Conservation (phyloP, 2,113 vertebrate genomes). For the Clarias macrocephalus region DNA sequence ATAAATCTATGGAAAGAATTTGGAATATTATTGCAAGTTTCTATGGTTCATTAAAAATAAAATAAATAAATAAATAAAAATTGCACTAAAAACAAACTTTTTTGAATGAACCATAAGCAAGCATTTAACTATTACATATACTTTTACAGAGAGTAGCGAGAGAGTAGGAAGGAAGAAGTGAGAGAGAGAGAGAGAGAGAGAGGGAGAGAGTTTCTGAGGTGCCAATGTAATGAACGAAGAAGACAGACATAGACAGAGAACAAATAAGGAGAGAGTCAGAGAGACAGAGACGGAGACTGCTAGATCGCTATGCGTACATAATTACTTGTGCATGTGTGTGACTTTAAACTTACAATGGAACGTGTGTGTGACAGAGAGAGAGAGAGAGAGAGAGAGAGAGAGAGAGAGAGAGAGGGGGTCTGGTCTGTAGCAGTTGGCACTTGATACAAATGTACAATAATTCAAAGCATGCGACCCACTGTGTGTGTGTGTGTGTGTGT, state of each 20-base stretch:
- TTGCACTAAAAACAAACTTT: background rate
- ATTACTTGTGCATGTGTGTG: conserved; percentile 25
- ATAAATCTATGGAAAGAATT: background rate
- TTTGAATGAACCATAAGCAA: background rate
- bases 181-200: background rate
- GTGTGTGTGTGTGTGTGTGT: conserved; percentile 57
- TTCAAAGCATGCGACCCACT: conserved; percentile 74
- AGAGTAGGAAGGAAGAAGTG: conserved; percentile 14
- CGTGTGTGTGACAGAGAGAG: conserved; percentile 49
- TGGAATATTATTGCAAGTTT: background rate
- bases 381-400: conserved; percentile 51
- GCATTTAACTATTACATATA: background rate
- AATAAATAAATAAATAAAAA: background rate
- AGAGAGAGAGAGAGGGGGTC: conserved; percentile 52
- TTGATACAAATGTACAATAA: conserved; percentile 72
- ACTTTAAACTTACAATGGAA: conserved; percentile 31
- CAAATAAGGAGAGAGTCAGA: conserved; percentile 39
- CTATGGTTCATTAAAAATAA: background rate
- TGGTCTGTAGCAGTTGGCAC: conserved; percentile 71
- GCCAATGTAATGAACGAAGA: conserved; percentile 13
- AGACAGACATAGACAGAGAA: conserved; percentile 49
- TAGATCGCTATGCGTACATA: conserved; percentile 9
- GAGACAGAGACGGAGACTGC: conserved; percentile 37
- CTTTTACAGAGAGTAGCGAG: background rate
- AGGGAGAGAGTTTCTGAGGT: background rate